Conservation (phyloP, 2,113 vertebrate genomes). For the Strigops habroptila region DNA sequence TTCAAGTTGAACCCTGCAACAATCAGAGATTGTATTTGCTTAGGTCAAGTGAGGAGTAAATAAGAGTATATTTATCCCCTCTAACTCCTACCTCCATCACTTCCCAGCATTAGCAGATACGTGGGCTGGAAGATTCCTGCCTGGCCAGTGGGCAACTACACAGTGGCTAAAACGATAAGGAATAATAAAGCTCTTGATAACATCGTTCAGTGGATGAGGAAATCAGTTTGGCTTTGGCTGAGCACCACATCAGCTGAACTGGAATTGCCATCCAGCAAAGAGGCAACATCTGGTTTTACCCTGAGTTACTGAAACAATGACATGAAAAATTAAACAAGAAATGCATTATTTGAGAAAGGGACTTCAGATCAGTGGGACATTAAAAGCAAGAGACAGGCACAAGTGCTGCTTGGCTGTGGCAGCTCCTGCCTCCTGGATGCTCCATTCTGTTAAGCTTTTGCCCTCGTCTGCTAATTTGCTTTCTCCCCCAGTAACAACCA, state of each 20-base stretch:
- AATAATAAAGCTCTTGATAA: not conserved
- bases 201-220: not conserved
- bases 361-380: not conserved
- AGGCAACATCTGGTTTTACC: not conserved
- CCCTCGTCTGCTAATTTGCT: not conserved
- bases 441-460: not conserved
- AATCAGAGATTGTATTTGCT: not conserved
- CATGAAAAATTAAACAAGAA: not conserved
- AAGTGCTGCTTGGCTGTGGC: not conserved
- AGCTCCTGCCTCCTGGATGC: not conserved
- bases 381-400: not conserved
- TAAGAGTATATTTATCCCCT: not conserved
- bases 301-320: not conserved
- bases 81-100: not conserved
- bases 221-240: not conserved
- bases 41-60: not conserved
- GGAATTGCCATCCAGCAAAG: not conserved
- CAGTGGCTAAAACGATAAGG: not conserved
- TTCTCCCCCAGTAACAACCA: slow-evolving; percentile 14
- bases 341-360: not conserved
- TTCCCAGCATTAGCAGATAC: not conserved
- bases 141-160: not conserved
- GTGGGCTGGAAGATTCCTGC: not conserved
- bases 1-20: not conserved
- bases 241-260: not conserved